Conservation (phyloP, 2,113 vertebrate genomes). For the Etheostoma cragini region DNA sequence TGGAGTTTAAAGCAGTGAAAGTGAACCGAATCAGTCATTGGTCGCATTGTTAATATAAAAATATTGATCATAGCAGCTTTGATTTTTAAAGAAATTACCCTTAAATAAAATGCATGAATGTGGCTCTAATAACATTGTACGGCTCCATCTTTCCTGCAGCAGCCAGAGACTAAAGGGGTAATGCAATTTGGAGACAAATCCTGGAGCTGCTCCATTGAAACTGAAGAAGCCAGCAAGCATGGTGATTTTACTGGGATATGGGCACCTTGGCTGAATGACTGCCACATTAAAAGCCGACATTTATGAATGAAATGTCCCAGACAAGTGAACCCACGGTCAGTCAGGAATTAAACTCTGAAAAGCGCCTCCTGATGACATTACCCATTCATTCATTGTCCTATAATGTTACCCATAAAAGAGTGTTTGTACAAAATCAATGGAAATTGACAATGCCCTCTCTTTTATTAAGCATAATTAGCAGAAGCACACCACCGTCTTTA, state of each 20-base stretch:
- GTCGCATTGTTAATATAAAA: not conserved
- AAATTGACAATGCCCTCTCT: not conserved
- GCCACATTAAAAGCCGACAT: slow-evolving; percentile 12
- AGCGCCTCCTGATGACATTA: not conserved
- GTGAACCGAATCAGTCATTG: not conserved
- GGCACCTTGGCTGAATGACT: slow-evolving; percentile 18
- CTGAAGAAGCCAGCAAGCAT: not conserved
- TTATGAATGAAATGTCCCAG: slow-evolving; percentile 1
- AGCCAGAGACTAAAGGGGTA: slow-evolving; percentile 17
- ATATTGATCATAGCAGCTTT: not conserved
- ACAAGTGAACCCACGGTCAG: not conserved
- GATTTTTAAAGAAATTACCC: not conserved
- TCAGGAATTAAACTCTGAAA: not conserved
- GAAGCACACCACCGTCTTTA: not conserved
- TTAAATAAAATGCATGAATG: not conserved
- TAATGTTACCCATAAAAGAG: not conserved
- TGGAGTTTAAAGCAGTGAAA: not conserved
- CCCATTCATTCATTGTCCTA: not conserved
- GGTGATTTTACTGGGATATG: not conserved
- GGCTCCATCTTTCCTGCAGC: not conserved
- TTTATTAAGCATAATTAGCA: slow-evolving; percentile 9
- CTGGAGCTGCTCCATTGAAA: not conserved
- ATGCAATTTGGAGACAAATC: slow-evolving; percentile 13
- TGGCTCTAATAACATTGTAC: not conserved
- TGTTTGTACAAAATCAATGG: not conserved